Evolutionary conservation across 2,797 vertebrate genomes (phyloP).

Genomic region (Dryobates pubescens): DNA sequence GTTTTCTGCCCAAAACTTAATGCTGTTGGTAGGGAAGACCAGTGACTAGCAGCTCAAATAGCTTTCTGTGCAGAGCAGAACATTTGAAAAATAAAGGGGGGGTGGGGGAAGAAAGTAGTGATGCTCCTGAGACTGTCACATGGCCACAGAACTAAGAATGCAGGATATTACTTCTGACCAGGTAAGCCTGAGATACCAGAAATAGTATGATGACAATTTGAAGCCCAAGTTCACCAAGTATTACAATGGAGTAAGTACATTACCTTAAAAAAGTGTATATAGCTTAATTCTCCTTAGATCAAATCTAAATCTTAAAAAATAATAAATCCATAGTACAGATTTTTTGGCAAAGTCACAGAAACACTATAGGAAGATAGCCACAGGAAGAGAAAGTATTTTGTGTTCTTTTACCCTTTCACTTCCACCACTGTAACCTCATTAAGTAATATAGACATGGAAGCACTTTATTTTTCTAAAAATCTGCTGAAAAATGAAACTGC

Average conservation of each 20-base stretch:
- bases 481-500: not conserved
- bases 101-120: accelerated
- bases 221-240: not conserved
- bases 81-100: not conserved
- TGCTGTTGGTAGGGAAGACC: not conserved
- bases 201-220: not conserved
- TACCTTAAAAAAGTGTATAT: too few relatives aligned
- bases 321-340: not conserved
- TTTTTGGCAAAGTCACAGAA: not conserved
- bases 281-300: not conserved
- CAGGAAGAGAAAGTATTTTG: not conserved
- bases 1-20: not conserved
- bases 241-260: too few relatives aligned
- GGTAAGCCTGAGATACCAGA: not conserved
- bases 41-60: not conserved
- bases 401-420: not conserved
- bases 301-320: not conserved
- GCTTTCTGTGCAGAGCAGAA: not conserved
- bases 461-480: too few relatives aligned
- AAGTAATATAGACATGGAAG: not conserved
- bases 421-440: not conserved
- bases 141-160: not conserved
- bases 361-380: not conserved
- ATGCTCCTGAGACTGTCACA: not conserved
- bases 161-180: not conserved